Base-by-base conservation (phyloP, 1,140 invertebrate genomes). In the Ooceraea biroi region DNA sequence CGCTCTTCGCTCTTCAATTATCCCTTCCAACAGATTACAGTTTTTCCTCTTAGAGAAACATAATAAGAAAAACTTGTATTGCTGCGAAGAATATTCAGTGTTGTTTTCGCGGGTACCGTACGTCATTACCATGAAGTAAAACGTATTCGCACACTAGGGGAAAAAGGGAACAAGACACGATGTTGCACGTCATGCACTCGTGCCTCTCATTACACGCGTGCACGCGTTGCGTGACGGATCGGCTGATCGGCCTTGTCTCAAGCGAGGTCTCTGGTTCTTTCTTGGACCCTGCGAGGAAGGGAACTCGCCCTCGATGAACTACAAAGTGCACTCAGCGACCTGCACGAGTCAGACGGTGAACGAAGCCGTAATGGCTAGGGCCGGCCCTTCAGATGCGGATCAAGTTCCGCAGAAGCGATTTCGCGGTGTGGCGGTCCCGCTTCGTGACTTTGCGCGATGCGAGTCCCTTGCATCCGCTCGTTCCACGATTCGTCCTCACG, bases 301-400 rank as follows among this genome's bases (percentile, higher is more conserved):
- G 36, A 36, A 36, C 2, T n/a, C n/a, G n/a, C n/a, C n/a, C 19
- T 57, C 76, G 76, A 78, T 78, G 50, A 78, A 69, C 48, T 30
- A 11, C 44, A 22, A 63, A 69, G 52, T 57, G 30, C 63, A 69
- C 50, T 36, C 63, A 41, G 22, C 63, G 76, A 78, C 76, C 50
- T 69, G 50, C 19, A 7, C 65, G 12, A 69, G 36, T 41, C 74
- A 57, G 11, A 77, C 14, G 17, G 63, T 71, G 80, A 87, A 83
- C 84, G 50, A 86, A 36, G 80, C 77, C 11, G 71, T 83, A 87
- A 87, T 83, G 71, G 52, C 46, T 36, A 72, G 66, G 65, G 66
- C 61, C 8, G 22, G 10, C 68, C 60, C 44, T 66, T 7, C 17
- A 11, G 19, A 48, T 19, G 60, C 8, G 27, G n/a, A 30, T 78